Evolutionary conservation across 1,140 invertebrate species (phyloP).

Genomic region (Bactericera cockerelli): DNA sequence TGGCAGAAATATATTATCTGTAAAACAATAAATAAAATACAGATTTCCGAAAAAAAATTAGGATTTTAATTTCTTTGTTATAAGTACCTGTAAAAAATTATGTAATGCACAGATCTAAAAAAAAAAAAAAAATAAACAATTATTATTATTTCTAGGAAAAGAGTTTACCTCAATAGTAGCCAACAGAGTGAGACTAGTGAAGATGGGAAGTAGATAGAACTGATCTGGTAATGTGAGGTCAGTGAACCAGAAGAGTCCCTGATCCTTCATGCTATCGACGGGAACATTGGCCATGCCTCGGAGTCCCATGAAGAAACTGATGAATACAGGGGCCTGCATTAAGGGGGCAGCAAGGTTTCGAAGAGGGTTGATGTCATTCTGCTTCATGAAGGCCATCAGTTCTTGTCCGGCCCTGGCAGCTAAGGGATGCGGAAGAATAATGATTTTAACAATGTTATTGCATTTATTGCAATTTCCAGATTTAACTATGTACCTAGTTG

Average conservation of each 20-base stretch:
- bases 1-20: too few relatives aligned
- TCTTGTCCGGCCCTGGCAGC: constrained; percentile 53
- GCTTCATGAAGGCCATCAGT: constrained; percentile 61
- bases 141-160: too few relatives aligned
- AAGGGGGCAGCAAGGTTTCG: constrained; percentile 67
- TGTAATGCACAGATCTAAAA: too few relatives aligned
- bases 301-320: constrained; percentile 78
- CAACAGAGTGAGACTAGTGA: constrained; percentile 64
- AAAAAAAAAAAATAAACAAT: too few relatives aligned
- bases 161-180: constrained; percentile 57
- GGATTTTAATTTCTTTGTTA: too few relatives aligned
- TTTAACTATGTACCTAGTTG: too few relatives aligned
- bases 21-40: too few relatives aligned
- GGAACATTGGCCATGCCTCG: constrained; percentile 71
- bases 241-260: constrained; percentile 85
- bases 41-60: too few relatives aligned
- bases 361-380: constrained; percentile 61
- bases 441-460: too few relatives aligned
- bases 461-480: too few relatives aligned
- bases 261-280: constrained; percentile 68
- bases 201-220: constrained; percentile 68
- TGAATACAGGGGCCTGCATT: constrained; percentile 72
- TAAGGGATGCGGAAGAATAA: constrained; percentile 26
- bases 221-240: constrained; percentile 86
- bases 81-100: too few relatives aligned